These are phyloP conservation scores for Cranoglanis bouderius DNA, from an alignment of 2,113 vertebrate genomes.

Conservation along the genomic window DNA sequence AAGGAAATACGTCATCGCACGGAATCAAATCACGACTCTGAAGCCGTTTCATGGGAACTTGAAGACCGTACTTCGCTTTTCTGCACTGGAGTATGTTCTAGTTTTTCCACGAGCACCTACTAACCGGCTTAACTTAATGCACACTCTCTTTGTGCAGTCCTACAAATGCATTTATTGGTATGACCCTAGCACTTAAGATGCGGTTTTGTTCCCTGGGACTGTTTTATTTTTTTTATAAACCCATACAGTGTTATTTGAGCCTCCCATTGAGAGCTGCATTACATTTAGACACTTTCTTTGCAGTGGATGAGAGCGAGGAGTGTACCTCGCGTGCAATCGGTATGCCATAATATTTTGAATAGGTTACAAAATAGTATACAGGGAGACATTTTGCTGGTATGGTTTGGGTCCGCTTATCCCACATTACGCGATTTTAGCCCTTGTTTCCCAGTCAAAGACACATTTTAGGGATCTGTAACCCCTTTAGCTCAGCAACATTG, in stretches of 20 bases:
- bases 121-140: not conserved
- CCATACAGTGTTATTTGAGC: not conserved
- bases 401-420: not conserved
- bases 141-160: not conserved
- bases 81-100: not conserved
- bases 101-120: not conserved
- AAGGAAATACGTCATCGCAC: not conserved
- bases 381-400: not conserved
- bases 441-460: not conserved
- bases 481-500: not conserved
- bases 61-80: not conserved
- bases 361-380: not conserved
- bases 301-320: not conserved
- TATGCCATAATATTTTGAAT: not conserved
- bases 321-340: not conserved
- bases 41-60: not conserved
- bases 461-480: not conserved
- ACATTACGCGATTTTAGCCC: not conserved
- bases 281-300: not conserved
- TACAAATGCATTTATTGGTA: not conserved
- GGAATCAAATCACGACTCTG: not conserved
- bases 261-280: not conserved
- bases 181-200: not conserved
- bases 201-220: not conserved
- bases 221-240: constrained; percentile 1